phyloP scores from a whole-genome alignment of 2,797 vertebrate genomes.

The Lepus oiostolus region DNA sequence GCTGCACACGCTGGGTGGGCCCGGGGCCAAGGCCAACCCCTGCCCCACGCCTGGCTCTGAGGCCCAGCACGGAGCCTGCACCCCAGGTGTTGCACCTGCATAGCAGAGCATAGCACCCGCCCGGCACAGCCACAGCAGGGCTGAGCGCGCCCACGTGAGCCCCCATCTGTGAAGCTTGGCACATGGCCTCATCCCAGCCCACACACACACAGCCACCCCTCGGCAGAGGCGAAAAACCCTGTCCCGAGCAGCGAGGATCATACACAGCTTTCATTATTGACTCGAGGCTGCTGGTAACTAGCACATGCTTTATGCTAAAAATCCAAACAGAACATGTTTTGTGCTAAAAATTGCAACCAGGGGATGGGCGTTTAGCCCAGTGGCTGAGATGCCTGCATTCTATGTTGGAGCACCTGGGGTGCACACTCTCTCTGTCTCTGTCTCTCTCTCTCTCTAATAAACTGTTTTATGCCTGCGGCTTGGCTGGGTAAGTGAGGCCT shows the following conservation, averaged over 20 bases:
- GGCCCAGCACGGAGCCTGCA: accelerated
- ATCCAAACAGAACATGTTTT: not conserved
- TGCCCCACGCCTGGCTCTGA: not conserved
- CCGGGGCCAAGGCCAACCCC: no score
- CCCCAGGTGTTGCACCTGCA: not conserved
- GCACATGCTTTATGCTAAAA: no score
- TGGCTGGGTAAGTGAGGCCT: not conserved
- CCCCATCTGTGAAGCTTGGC: no score
- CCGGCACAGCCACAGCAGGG: not conserved
- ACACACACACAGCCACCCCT: not conserved
- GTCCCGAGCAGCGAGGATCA: not conserved
- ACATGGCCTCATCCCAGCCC: no score
- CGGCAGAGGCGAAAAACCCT: not conserved
- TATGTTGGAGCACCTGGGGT: no score
- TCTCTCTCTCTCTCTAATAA: no score
- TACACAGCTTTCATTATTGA: not conserved
- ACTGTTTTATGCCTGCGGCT: no score
- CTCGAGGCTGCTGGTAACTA: not conserved
- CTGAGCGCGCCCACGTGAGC: no score
- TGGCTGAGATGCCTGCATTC: no score
- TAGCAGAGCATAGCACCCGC: accelerated
- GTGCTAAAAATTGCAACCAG: not conserved
- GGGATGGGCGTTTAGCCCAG: no score
- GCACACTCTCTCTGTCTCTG: no score
- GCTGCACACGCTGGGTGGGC: no score